Evolutionary conservation across 1,140 invertebrate genomes (phyloP), one percentile per base, ranked within the genome.

Genomic region (Cotesia chilonis): DNA sequence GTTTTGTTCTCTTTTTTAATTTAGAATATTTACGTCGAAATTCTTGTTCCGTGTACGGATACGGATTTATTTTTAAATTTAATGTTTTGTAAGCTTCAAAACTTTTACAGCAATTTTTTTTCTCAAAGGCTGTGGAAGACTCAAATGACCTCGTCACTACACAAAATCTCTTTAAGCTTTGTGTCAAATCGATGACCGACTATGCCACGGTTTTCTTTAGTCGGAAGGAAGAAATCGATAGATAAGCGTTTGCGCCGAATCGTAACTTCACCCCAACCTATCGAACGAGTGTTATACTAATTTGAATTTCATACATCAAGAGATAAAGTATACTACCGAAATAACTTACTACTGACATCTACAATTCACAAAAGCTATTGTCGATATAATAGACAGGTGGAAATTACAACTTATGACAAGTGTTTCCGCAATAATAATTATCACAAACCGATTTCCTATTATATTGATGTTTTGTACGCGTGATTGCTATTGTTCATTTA

Each of bases 111-210:
- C 2, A 14, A 17, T 28, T 37, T 60, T 70, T 12, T 12, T 47
- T 37, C 67, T 47, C 47, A 54, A 55, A 69, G 6, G 6, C 41
- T 5, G 41, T 70, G 12, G 54, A 72, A 68, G 20, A 65, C 17
- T 20, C 17, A 61, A 20, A 72, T 70, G 60, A 57, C 54, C 67
- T 71, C 63, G 68, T 65, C 41, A 35, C 70, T 72, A 60, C 68
- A 60, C 55, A 65, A 73, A 75, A 78, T 78, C 73, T 74, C 74
- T 78, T 78, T 78, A 77, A 59, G 51, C 71, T 66, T 64, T 76
- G 70, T 76, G 72, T 78, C 79, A 74, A 84, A 86, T 86, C 83
- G 77, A 86, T 86, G 83, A 73, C 76, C 75, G 74, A 78, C 74
- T 74, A 70, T 80, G 75, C 52, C 73, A 28, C 38, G 57, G 38